Percentiles rank a stretch among this genome's conserved stretches.
phyloP scores from a whole-genome alignment of 2,888 invertebrate genomes.

The Stenodema calcarata region DNA sequence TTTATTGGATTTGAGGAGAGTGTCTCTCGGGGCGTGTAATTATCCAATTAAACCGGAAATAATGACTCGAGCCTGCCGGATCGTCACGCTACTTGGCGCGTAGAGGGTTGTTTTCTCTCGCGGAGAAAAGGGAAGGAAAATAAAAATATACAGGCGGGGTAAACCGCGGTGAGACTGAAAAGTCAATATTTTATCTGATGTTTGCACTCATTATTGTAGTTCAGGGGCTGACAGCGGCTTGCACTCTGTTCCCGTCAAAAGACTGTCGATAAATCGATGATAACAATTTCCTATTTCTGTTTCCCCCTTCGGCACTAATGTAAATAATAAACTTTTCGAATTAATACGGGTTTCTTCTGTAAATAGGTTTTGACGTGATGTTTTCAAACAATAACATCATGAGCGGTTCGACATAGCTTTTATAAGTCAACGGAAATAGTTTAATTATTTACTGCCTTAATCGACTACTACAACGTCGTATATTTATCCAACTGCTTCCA shows the following conservation, averaged over 20 bases:
- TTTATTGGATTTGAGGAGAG: too few species aligned
- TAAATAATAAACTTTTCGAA: neutral
- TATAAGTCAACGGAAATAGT: too few species aligned
- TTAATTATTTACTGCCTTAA: too few species aligned
- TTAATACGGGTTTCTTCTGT: too few species aligned
- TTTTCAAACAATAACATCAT: too few species aligned
- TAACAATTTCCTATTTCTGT: neutral
- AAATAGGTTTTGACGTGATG: too few species aligned
- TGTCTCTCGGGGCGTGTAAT: neutral
- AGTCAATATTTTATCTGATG: conserved; percentile 2
- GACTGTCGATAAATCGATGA: neutral
- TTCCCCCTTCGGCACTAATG: neutral
- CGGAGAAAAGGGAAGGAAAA: neutral
- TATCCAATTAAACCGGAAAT: neutral
- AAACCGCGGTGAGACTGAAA: neutral
- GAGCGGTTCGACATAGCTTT: too few species aligned
- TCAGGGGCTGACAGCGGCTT: neutral
- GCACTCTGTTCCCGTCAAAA: neutral
- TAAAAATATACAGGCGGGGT: too few species aligned
- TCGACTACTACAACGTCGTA: too few species aligned
- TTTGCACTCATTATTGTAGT: neutral
- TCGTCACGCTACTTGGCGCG: neutral
- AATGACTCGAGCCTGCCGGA: neutral
- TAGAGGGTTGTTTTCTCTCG: neutral
- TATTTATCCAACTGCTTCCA: too few species aligned